Evolutionary conservation across 2,797 vertebrate genomes (phyloP), one percentile per base, ranked within the genome.

Genomic region (Lemur catta): DNA sequence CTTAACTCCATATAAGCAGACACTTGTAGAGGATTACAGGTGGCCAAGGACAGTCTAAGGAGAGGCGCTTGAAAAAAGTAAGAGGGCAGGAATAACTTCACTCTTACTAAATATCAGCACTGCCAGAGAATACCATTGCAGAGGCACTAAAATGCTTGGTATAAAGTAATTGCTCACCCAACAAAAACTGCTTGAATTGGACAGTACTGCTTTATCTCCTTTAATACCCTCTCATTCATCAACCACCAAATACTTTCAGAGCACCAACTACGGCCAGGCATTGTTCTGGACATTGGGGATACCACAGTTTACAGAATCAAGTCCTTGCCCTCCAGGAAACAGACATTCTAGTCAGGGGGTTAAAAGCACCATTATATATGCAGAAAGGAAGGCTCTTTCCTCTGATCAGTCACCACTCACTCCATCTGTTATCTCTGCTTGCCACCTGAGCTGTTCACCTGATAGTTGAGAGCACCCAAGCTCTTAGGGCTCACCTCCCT

Each of bases 301-400:
- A 89, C 35, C 75, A 89, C 4, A 81, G 26, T 81, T 61, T 91
- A 95, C 17, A 94, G 89, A 76, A 84, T 13, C 15, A 71, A 95
- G 67, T 74, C 41, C 41, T 35, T 91, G 35, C 4, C 18, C 48
- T 90, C 67, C 71, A 28, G 65, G 6, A 76, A 69, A 89, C 6
- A 84, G 50, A 79, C 2, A 74, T 67, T 63, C 43, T 84, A 63
- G 28, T 35, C 7, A 55, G 7, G 22, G 30, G 17, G 18, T 13
- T 63, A 75, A 75, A 33, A 59, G 30, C 7, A 22, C 28, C 50
- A 35, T 28, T 33, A 7, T 7, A 57, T 11, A 3, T 6, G 9
- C 20, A 96, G 91, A 80, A 72, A 78, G 26, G 22, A 81, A 41
- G 41, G 3, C 33, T 65, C 79, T 71, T 74, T 38, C 67, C 74